Evolutionary conservation across 92 coral and sea anemone species (phyloP).

Genomic region (Montipora capitata): DNA sequence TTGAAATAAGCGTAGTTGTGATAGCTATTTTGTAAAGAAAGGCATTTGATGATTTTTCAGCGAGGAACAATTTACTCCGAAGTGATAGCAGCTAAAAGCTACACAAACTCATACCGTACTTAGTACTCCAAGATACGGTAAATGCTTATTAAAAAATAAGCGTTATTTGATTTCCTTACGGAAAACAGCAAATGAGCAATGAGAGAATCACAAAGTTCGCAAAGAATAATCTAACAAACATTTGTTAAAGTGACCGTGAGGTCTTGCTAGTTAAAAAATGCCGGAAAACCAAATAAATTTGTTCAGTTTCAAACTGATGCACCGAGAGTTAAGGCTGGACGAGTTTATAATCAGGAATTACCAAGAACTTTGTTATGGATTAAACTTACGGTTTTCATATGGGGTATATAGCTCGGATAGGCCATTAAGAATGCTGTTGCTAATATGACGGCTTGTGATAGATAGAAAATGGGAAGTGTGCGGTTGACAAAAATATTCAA

Average conservation of each 20-base stretch:
- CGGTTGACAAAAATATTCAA: conserved; percentile 40
- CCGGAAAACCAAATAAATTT: conserved; percentile 32
- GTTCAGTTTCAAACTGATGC: background rate
- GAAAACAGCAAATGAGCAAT: background rate
- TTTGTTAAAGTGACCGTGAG: conserved; percentile 22
- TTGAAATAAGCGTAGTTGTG: background rate
- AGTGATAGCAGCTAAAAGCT: background rate
- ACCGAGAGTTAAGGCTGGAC: background rate
- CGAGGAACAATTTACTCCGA: conserved; percentile 15
- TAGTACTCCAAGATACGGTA: too few species aligned
- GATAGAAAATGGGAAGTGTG: conserved; percentile 28
- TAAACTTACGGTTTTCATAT: background rate
- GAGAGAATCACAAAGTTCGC: background rate
- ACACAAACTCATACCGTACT: too few species aligned
- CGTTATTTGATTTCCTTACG: background rate
- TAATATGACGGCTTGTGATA: conserved; percentile 9
- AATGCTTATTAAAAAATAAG: background rate
- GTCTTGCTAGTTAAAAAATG: background rate
- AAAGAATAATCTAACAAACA: background rate
- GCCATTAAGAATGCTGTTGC: background rate
- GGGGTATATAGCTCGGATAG: background rate
- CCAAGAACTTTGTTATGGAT: background rate
- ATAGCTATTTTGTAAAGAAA: background rate
- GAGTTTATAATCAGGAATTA: background rate
- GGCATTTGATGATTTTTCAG: conserved; percentile 9